phyloP scores from a whole-genome alignment of 2,113 vertebrate genomes.

The Salvelinus sp. region DNA sequence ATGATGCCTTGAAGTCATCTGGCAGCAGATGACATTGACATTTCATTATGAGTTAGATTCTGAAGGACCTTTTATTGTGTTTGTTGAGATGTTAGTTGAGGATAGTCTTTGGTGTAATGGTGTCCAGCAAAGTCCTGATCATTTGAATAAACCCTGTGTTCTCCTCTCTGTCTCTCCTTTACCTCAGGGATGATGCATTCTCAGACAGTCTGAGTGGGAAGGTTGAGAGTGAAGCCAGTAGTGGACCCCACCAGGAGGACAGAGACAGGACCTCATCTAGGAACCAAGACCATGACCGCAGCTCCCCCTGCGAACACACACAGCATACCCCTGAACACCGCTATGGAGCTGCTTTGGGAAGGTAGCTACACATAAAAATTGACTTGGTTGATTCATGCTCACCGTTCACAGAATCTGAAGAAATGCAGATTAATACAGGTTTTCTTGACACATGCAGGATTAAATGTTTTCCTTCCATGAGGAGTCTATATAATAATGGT shows the following conservation, averaged over 20 bases:
- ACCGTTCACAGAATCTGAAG: too few relatives aligned
- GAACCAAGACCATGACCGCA: constrained; percentile 80
- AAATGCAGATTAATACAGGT: too few relatives aligned
- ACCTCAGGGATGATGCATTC: constrained; percentile 90
- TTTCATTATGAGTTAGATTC: neutral
- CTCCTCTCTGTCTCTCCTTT: constrained; percentile 37
- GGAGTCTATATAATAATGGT: neutral
- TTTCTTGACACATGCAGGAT: neutral
- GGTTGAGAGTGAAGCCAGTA: constrained; percentile 89
- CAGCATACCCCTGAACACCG: constrained; percentile 79
- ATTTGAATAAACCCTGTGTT: neutral
- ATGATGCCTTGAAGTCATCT: neutral
- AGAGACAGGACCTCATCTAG: constrained; percentile 88
- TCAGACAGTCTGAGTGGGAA: constrained; percentile 91
- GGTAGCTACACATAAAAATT: constrained; percentile 67
- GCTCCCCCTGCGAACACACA: constrained; percentile 84
- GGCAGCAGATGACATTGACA: neutral
- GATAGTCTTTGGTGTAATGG: too few relatives aligned
- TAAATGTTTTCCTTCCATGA: neutral
- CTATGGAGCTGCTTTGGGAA: constrained; percentile 88
- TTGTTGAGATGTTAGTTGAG: too few relatives aligned
- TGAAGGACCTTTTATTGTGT: neutral
- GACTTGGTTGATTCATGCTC: too few relatives aligned
- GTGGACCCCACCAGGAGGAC: constrained; percentile 85
- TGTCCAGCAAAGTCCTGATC: too few relatives aligned